Base-by-base conservation (phyloP, 2,113 vertebrate species). In the Sebastes schlegelii region DNA sequence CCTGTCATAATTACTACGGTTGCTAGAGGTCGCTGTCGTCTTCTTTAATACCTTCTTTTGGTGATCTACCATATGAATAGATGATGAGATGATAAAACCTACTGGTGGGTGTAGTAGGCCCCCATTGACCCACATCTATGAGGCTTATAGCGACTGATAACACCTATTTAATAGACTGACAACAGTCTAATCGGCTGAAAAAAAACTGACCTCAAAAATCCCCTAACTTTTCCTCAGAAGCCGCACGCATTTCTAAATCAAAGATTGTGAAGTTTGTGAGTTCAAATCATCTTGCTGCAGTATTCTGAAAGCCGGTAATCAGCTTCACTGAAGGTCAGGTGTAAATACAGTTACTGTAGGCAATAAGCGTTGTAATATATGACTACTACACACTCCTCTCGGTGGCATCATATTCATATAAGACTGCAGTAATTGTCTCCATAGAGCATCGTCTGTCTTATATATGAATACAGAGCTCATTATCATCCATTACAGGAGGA, bases 401-500 rank as follows among this genome's bases (percentile, higher is more conserved):
- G 46, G 40, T 61, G 73, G 52, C 66, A 62, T 65, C 62, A 64
- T 51, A 19, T 46, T 69, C 66, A 62, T 69, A 74, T 60, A 82
- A 75, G 57, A 68, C 26, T 68, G 63, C 74, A 60, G 42, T 73
- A 86, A 80, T 76, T 74, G 60, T 70, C 78, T 84, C 62, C 45
- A 63, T 14, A 69, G 62, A 86, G 72, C 45, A 54, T 77, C 61
- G 54, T 82, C 70, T 68, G 65, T 68, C 82, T 62, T 70, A 65
- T 81, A 79, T 84, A 83, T 87, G 76, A 80, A 77, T 82, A 83
- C 64, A 48, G 57, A 51, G 8, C 71, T 86, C 61, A 74, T 89
- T 83, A 90, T 79, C 64, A 69, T 76, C 82, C 61, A 87, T 73
- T 86, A 85, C 60, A 75, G 21, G 74, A 85, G 73, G 62, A 79